These are phyloP conservation scores for Synanthedon andrenaeformis DNA, from an alignment of 2,888 invertebrate species.

Conservation along the genomic window DNA sequence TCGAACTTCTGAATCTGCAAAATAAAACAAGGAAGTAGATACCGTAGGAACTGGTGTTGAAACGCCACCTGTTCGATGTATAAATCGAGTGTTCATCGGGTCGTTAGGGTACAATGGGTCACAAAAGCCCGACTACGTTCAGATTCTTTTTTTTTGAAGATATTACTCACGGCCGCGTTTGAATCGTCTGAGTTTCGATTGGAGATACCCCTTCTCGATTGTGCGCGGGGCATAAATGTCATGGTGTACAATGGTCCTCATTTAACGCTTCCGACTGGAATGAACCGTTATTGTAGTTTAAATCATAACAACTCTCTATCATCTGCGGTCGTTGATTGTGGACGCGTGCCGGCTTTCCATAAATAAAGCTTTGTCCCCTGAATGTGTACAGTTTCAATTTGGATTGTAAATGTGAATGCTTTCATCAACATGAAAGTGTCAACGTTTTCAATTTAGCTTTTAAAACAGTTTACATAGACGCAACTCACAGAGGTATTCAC, in stretches of 20 bases:
- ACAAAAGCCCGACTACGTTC: constrained; percentile 33
- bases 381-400: constrained; percentile 38
- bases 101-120: constrained; percentile 55
- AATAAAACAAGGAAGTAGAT: constrained; percentile 26
- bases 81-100: constrained; percentile 34
- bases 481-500: too few relatives aligned
- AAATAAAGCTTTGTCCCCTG: constrained; percentile 33
- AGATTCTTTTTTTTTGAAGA: constrained; percentile 16
- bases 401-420: constrained; percentile 30
- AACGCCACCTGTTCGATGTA: constrained; percentile 45
- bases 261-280: constrained; percentile 30
- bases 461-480: neutral
- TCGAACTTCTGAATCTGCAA: constrained; percentile 59
- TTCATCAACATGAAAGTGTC: constrained; percentile 22
- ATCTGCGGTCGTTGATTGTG: constrained; percentile 23
- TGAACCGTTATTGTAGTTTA: constrained; percentile 26
- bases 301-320: constrained; percentile 48
- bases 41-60: constrained; percentile 19
- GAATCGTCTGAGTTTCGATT: constrained; percentile 24
- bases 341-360: constrained; percentile 40
- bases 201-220: constrained; percentile 39
- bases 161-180: constrained; percentile 11
- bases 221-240: constrained; percentile 46
- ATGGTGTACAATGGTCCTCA: constrained; percentile 43
- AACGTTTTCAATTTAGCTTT: constrained; percentile 4